Evolutionary conservation across 2,888 invertebrate genomes (phyloP).

Genomic region (Leptopilina drosophilae): DNA sequence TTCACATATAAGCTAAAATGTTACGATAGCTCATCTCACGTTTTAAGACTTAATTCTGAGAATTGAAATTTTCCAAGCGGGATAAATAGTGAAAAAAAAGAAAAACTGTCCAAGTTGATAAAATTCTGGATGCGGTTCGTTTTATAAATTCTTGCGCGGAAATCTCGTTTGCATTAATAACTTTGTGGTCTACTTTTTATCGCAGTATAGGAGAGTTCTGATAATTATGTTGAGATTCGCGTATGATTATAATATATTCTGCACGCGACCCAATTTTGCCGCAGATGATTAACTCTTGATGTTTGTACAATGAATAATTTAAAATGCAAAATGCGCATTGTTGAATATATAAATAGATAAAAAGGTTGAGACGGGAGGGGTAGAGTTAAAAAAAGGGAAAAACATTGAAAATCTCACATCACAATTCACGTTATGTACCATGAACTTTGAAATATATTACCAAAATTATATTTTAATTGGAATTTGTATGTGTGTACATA

Average conservation of each 20-base stretch:
- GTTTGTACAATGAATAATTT: constrained; percentile 19
- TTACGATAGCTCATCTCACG: too few relatives aligned
- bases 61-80: too few relatives aligned
- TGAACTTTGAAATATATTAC: too few relatives aligned
- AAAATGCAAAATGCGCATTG: constrained; percentile 11
- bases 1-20: too few relatives aligned
- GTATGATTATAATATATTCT: constrained; percentile 33
- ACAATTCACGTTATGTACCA: too few relatives aligned
- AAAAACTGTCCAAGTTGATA: background rate
- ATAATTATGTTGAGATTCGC: constrained; percentile 38
- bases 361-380: background rate
- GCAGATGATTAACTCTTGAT: constrained; percentile 35
- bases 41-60: too few relatives aligned
- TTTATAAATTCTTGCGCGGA: constrained; percentile 8
- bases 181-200: constrained; percentile 35
- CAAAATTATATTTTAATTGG: too few relatives aligned
- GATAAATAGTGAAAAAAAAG: background rate
- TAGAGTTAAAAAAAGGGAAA: background rate
- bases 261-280: constrained; percentile 27
- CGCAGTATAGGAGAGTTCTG: background rate
- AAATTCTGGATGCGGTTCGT: background rate
- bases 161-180: constrained; percentile 31
- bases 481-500: too few relatives aligned
- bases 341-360: constrained; percentile 9
- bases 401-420: background rate